Conservation (phyloP, 2,797 vertebrate genomes). For the Bradypodion ventrale region DNA sequence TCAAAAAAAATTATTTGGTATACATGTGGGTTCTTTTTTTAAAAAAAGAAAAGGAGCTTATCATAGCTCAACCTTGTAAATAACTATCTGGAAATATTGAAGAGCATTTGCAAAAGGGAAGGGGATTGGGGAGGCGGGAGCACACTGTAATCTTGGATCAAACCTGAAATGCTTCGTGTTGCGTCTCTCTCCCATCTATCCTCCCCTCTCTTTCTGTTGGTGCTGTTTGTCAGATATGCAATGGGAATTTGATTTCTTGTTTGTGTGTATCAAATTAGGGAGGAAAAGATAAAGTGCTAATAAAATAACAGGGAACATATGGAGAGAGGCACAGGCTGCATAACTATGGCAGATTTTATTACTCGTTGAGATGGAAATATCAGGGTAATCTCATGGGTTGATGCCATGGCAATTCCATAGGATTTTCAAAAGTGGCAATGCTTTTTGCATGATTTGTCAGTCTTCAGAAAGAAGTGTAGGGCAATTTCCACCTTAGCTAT, state of each 20-base stretch:
- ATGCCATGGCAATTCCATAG: constrained; percentile 53
- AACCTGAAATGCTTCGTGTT: not conserved
- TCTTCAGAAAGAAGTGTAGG: constrained; percentile 3
- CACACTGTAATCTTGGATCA: constrained; percentile 11
- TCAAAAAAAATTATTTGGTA: not conserved
- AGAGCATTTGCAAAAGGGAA: not conserved
- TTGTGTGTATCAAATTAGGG: constrained; percentile 45
- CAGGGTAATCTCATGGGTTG: constrained; percentile 45
- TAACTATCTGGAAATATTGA: not conserved
- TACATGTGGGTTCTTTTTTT: not conserved
- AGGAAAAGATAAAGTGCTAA: constrained; percentile 43
- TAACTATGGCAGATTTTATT: constrained; percentile 66
- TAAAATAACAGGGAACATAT: constrained; percentile 60
- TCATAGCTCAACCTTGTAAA: not conserved
- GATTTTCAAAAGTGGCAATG: constrained; percentile 44
- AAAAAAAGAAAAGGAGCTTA: too few species aligned
- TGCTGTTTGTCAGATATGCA: constrained; percentile 47
- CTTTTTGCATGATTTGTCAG: constrained; percentile 13
- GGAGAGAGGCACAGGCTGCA: constrained; percentile 49
- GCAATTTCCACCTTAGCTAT: not conserved
- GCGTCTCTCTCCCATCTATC: not conserved
- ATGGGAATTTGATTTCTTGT: constrained; percentile 41
- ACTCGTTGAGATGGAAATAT: constrained; percentile 64
- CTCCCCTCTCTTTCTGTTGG: constrained; percentile 23
- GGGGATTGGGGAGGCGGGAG: not conserved